These are phyloP conservation scores for Ageneiosus marmoratus DNA, from an alignment of 2,113 vertebrate genomes.

Conservation along the genomic window DNA sequence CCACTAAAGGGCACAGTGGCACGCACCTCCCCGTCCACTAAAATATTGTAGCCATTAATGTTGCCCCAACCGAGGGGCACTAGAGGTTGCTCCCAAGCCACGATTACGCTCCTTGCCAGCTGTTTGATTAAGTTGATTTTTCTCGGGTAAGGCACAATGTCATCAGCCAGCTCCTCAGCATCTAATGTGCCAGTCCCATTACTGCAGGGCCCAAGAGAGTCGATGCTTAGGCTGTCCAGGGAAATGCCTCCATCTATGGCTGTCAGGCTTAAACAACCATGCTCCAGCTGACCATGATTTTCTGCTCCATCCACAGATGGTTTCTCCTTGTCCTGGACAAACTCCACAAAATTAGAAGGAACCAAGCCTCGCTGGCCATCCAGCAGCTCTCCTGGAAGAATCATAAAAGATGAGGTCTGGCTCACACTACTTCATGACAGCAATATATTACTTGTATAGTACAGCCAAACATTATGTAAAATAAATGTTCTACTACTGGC, in stretches of 20 bases:
- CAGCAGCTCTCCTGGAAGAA: slow-evolving; percentile 85
- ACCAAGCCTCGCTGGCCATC: slow-evolving; percentile 96
- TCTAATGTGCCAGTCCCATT: slow-evolving; percentile 80
- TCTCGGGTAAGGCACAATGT: slow-evolving; percentile 95
- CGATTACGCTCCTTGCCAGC: slow-evolving; percentile 94
- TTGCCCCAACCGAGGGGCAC: slow-evolving; percentile 88
- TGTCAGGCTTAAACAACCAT: slow-evolving; percentile 58
- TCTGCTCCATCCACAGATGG: slow-evolving; percentile 61
- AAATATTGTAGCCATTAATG: slow-evolving; percentile 87
- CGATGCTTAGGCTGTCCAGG: slow-evolving; percentile 62
- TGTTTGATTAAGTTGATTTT: slow-evolving; percentile 96
- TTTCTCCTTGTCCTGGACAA: slow-evolving; percentile 90
- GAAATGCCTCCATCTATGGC: slow-evolving; percentile 62
- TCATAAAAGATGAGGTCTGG: slow-evolving; percentile 14
- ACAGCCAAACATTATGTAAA: slow-evolving; percentile 11
- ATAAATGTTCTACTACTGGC: neutral
- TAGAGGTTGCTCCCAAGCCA: slow-evolving; percentile 92
- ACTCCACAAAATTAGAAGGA: slow-evolving; percentile 97
- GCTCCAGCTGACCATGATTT: slow-evolving; percentile 76
- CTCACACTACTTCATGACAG: neutral
- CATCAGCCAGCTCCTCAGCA: slow-evolving; percentile 86
- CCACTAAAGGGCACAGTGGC: slow-evolving; percentile 76
- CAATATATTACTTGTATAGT: neutral
- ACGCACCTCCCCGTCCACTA: slow-evolving; percentile 87
- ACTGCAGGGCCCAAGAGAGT: slow-evolving; percentile 67